These are phyloP conservation scores for Aphelenchoides bicaudatus DNA, from an alignment of 2,888 invertebrate genomes.

Conservation along the genomic window DNA sequence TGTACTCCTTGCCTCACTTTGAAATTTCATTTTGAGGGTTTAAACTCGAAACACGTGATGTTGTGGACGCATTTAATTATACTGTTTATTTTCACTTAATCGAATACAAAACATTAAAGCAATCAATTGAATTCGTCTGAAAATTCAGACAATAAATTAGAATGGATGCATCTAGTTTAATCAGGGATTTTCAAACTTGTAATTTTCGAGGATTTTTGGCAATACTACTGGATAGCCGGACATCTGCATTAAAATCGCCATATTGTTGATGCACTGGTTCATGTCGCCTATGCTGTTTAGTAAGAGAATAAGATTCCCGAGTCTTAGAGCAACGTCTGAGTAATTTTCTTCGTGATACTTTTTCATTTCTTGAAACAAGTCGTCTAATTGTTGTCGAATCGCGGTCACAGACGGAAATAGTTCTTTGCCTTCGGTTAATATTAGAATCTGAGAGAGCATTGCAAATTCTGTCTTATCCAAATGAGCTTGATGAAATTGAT, in stretches of 20 bases:
- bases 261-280: neutral
- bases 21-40: too few relatives aligned
- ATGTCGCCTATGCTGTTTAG: conserved; percentile 5
- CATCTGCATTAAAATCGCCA: conserved; percentile 7
- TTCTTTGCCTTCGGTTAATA: conserved; percentile 6
- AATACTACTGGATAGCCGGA: conserved; percentile 5
- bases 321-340: conserved; percentile 8
- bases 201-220: neutral
- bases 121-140: too few relatives aligned
- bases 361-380: conserved; percentile 13
- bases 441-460: neutral
- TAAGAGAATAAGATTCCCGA: conserved; percentile 2
- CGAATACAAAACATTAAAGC: too few relatives aligned
- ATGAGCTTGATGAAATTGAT: conserved; percentile 4
- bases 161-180: too few relatives aligned
- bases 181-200: too few relatives aligned
- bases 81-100: too few relatives aligned
- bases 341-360: conserved; percentile 1
- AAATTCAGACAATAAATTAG: too few relatives aligned
- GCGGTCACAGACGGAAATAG: neutral
- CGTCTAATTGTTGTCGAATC: neutral
- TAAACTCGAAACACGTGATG: too few relatives aligned
- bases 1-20: too few relatives aligned
- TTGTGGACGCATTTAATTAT: too few relatives aligned
- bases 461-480: conserved; percentile 13